A percentile compares a stretch with the other conserved stretches of the same genome.
phyloP scores from a whole-genome alignment of 2,113 vertebrate species.

The Paradisaea rubra region DNA sequence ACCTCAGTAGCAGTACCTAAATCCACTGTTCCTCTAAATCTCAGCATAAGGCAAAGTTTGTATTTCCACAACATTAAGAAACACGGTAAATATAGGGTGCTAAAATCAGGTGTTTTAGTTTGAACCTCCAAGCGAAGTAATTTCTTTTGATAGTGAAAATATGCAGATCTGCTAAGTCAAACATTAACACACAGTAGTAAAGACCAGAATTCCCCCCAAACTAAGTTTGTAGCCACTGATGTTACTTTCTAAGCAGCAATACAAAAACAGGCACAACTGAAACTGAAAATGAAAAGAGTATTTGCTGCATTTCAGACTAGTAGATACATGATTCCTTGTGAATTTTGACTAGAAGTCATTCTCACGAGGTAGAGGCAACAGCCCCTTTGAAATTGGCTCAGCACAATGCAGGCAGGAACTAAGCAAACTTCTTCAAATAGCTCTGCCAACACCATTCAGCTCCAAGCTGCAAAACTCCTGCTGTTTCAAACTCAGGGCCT shows the following conservation, averaged over 20 bases:
- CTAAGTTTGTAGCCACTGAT: background rate
- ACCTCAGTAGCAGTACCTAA: background rate
- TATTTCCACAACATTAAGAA: background rate
- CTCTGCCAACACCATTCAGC: conserved; percentile 43
- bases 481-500: conserved; percentile 1
- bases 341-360: conserved; percentile 18
- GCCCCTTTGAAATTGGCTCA: background rate
- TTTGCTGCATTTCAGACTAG: background rate
- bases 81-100: rapidly evolving
- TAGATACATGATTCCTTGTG: conserved; percentile 27
- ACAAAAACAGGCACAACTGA: background rate
- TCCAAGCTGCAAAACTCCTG: background rate
- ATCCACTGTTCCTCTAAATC: background rate
- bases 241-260: background rate
- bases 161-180: background rate
- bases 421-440: conserved; percentile 33
- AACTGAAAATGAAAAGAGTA: background rate
- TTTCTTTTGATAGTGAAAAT: background rate
- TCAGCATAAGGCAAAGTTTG: background rate
- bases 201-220: background rate
- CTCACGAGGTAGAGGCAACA: conserved; percentile 11
- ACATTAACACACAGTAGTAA: background rate
- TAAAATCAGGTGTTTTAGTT: background rate
- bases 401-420: conserved; percentile 22
- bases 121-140: background rate